Base-by-base conservation (phyloP, 2,888 invertebrate genomes). In the Scaeva pyrastri region DNA sequence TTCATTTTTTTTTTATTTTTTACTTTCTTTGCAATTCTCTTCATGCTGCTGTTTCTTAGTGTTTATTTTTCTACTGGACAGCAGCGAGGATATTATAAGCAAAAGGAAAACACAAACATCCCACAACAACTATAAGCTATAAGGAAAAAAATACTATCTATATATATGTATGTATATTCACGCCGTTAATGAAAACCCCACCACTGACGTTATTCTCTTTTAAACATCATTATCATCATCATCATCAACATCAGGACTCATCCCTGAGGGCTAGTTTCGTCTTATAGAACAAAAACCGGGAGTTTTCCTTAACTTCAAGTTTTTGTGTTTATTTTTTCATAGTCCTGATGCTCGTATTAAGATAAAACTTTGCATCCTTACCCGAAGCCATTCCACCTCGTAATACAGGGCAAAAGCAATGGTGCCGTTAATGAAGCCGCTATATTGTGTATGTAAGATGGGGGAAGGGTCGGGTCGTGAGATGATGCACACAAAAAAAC, bases 361-460 rank as follows among this genome's bases (percentile, higher is more conserved):
- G 55, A 76, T 76, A 71, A 66, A 76, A 72, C 77, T 55, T 73
- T 73, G 77, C 77, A 73, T 68, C 77, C 60, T 73, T 55, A 60
- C 82, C 77, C 55, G 19, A 4, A 72, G 82, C 76, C n/a, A 78
- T 10, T 23, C 60, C 43, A 68, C 66, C n/a, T n/a, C n/a, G 66
- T 72, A 66, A 72, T 66, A 45, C 39, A 52, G 72, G 66, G 77
- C 77, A 77, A 82, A 62, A 62, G 60, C 52, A n/a, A n/a, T n/a
- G 43, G 68, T 64, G 21, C 41, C 66, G 60, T 73, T 82, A 82
- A 82, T 73, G 82, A 77, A 77, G 73, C 82, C 81, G 71, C 56
- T 31, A 39, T 2, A 7, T n/a, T n/a, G 14, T 4, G 10, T 5
- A 21, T 66, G 72, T 64, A 16, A 64, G 16, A 19, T 26, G 21